Evolutionary conservation across 2,888 invertebrate genomes (phyloP).

Genomic region (Carterocephalus palaemon): DNA sequence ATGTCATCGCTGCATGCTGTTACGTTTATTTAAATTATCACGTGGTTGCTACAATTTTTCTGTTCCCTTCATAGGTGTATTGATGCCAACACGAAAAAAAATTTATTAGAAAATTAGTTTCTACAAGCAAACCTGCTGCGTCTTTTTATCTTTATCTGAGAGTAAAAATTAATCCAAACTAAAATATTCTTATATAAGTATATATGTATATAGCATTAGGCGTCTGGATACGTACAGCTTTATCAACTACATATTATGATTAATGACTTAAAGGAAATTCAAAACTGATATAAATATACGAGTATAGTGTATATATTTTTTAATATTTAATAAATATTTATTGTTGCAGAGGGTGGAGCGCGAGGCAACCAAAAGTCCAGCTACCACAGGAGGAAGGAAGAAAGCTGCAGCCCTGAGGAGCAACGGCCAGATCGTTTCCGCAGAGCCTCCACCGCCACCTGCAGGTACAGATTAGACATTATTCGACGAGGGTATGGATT

Average conservation of each 20-base stretch:
- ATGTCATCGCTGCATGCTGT: slow-evolving; percentile 49
- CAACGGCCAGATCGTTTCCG: slow-evolving; percentile 64
- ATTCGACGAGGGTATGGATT: too few species aligned
- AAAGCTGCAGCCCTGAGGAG: slow-evolving; percentile 58
- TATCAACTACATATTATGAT: too few species aligned
- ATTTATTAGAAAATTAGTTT: too few species aligned
- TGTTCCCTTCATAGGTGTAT: slow-evolving; percentile 2
- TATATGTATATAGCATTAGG: too few species aligned
- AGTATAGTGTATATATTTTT: too few species aligned
- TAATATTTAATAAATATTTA: slow-evolving; percentile 10
- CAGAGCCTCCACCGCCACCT: slow-evolving; percentile 55
- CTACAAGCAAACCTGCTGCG: too few species aligned
- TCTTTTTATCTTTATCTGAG: too few species aligned
- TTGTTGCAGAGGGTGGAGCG: slow-evolving; percentile 68
- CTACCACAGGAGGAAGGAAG: slow-evolving; percentile 67
- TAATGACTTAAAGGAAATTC: too few species aligned
- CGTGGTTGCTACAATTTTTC: slow-evolving; percentile 6
- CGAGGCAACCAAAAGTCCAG: slow-evolving; percentile 68
- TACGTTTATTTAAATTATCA: slow-evolving; percentile 39
- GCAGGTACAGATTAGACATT: slow-evolving; percentile 36
- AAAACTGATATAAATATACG: too few species aligned
- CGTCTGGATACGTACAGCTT: too few species aligned
- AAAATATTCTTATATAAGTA: too few species aligned
- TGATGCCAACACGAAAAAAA: slow-evolving; percentile 5
- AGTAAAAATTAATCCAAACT: too few species aligned